Evolutionary conservation across 2,888 invertebrate species (phyloP).

Genomic region (Frankliniella intonsa): DNA sequence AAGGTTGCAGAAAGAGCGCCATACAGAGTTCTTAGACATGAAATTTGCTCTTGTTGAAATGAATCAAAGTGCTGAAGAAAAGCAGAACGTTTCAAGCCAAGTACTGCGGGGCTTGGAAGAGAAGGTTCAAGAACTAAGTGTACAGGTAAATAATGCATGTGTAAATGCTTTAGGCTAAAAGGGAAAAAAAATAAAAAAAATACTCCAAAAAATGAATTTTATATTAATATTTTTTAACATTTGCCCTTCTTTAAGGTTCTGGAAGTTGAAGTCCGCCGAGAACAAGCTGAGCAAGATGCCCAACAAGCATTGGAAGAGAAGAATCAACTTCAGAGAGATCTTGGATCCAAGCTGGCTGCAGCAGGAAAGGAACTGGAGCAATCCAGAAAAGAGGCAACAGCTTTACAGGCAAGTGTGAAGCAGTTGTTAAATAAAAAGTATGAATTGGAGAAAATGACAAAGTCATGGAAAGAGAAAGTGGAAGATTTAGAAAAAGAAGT

Average conservation of each 20-base stretch:
- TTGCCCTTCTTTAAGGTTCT: constrained; percentile 38
- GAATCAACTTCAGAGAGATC: constrained; percentile 34
- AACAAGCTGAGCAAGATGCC: constrained; percentile 41
- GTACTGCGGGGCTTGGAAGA: background rate
- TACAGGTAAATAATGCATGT: background rate
- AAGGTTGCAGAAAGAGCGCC: background rate
- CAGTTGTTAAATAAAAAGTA: constrained; percentile 34
- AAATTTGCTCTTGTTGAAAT: background rate
- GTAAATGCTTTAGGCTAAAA: no score
- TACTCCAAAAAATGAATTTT: background rate
- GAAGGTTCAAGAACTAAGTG: constrained; percentile 7
- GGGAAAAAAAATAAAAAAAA: background rate
- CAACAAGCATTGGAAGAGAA: constrained; percentile 42
- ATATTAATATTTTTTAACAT: background rate
- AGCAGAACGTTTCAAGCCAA: background rate
- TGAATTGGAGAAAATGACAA: constrained; percentile 39
- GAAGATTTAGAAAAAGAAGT: constrained; percentile 41
- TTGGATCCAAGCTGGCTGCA: background rate
- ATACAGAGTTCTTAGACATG: background rate
- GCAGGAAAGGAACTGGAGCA: background rate
- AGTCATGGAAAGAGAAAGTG: constrained; percentile 35
- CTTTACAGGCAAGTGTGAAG: background rate
- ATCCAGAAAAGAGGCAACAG: background rate
- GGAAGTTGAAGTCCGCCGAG: constrained; percentile 42
- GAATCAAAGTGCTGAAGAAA: background rate